Conservation (phyloP, 2,113 vertebrate genomes). For the Odobenus rosmarus region DNA sequence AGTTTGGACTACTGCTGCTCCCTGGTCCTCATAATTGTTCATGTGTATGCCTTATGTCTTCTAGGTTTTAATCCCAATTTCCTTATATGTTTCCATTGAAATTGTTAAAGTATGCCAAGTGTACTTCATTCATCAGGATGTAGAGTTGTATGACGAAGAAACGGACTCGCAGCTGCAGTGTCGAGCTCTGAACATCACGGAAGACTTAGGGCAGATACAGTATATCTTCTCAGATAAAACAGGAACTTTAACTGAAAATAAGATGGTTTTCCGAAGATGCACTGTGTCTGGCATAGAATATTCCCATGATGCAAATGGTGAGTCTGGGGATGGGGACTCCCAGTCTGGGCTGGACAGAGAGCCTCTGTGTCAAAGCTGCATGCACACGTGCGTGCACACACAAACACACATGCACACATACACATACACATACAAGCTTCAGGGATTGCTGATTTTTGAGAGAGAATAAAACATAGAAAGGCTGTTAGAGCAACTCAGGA, state of each 20-base stretch:
- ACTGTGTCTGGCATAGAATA: conserved; percentile 97
- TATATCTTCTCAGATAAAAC: conserved; percentile 99
- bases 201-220: conserved; percentile 98
- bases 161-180: conserved; percentile 96
- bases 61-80: conserved; percentile 98
- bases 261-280: conserved; percentile 98
- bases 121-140: conserved; percentile 97
- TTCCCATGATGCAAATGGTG: conserved; percentile 98
- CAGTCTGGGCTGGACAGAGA: background rate
- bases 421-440: background rate
- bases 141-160: conserved; percentile 97
- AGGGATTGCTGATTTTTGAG: background rate
- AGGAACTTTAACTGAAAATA: conserved; percentile 98
- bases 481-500: background rate
- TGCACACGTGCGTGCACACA: background rate
- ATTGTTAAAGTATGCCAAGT: conserved; percentile 99
- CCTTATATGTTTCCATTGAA: conserved; percentile 98
- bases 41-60: conserved; percentile 60
- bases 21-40: background rate
- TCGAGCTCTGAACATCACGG: conserved; percentile 97
- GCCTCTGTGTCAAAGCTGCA: background rate
- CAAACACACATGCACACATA: too few species aligned
- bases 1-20: background rate
- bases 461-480: background rate
- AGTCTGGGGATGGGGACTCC: conserved; percentile 60